Conservation (phyloP, 2,888 invertebrate genomes). For the Dicranocentrus wangi region DNA sequence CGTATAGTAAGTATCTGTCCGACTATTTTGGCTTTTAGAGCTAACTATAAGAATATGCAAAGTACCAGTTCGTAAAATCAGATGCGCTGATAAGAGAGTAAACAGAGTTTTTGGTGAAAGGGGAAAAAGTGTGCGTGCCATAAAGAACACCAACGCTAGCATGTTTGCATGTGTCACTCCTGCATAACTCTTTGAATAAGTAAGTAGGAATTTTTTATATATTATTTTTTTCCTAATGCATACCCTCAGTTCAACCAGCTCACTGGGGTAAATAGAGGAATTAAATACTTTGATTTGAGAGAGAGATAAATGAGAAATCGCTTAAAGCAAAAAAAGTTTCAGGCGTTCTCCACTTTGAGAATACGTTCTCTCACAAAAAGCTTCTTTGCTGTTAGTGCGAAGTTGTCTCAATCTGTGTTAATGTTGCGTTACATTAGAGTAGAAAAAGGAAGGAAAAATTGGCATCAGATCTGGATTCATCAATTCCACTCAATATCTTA, state of each 20-base stretch:
- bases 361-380: not conserved
- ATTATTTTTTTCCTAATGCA: constrained; percentile 4
- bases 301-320: not conserved
- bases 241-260: not conserved
- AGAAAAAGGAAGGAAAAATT: constrained; percentile 13
- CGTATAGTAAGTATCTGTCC: too few species aligned
- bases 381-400: not conserved
- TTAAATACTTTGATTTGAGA: not conserved
- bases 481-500: constrained; percentile 22
- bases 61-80: too few species aligned
- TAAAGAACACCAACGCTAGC: too few species aligned
- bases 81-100: too few species aligned
- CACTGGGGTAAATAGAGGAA: constrained; percentile 29
- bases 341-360: not conserved
- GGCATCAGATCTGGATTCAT: constrained; percentile 28
- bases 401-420: not conserved
- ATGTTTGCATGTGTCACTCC: not conserved
- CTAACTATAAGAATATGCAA: too few species aligned
- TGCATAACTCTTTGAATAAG: not conserved
- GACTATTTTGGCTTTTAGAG: too few species aligned
- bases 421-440: not conserved
- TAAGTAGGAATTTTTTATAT: constrained; percentile 3
- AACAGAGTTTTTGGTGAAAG: too few species aligned
- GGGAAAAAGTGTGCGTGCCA: too few species aligned
- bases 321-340: not conserved